Base-by-base conservation (phyloP, 2,888 invertebrate genomes). In the Idaea biselata region DNA sequence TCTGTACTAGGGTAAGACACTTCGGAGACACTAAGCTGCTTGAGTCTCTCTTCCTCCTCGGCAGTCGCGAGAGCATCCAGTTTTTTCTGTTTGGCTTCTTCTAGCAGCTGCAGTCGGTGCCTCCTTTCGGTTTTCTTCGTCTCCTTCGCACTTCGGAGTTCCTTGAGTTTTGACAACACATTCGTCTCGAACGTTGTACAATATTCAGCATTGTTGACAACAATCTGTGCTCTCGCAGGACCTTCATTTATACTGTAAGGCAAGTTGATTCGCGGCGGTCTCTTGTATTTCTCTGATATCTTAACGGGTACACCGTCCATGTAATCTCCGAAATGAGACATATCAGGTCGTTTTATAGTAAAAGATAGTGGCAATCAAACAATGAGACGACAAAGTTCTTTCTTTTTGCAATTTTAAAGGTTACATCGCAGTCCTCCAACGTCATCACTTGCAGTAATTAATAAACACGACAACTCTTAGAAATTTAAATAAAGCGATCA, bases 231-330 rank as follows among this genome's bases (percentile, higher is more conserved):
- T 71, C 88, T 82, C 54, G 79, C 67, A 55, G 86, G 77, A 68
- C 83, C 83, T 68, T 90, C 91, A 56, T 72, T 77, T 25, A 90
- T 83, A 72, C 81, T 83, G 73, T 88, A 86, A 61, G 94, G 94
- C 68, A 95, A 87, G 67, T 93, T 94, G 59, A 89, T 86, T 70
- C 80, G 76, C 63, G 95, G 95, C 25, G 97, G 97, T 71, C 97
- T 96, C 83, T 97, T 96, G 82, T 96, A 97, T 77, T 95, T 96
- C 87, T 97, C 97, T 59, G 96, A 95, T 86, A 97, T 97, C 93
- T 97, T 97, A 66, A 97, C 97, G 78, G 96, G 96, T 74, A 97
- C 95, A 73, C 95, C 96, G 88, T 97, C 97, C 95, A 97, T 96
- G 79, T 94, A 95, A 80, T 94, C 93, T 44, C 86, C 85, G 71